A percentile compares a stretch with the other conserved stretches of the same genome.
phyloP scores from a whole-genome alignment of 2,888 invertebrate genomes.

The Osmoderma eremita region DNA sequence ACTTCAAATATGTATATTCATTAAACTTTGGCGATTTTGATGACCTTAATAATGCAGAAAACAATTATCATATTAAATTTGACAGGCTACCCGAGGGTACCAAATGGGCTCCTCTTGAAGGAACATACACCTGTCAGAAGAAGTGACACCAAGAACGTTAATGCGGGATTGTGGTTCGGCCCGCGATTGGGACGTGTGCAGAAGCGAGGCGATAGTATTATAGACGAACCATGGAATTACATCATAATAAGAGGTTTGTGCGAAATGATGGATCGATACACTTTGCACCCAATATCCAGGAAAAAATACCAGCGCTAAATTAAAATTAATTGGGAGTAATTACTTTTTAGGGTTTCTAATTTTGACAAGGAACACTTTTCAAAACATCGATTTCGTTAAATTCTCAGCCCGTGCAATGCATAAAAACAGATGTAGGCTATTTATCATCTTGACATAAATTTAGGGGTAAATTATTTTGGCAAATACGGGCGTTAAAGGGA shows the following conservation, averaged over 20 bases:
- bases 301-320: too few relatives aligned
- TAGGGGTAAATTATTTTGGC: too few relatives aligned
- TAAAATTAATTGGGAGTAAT: too few relatives aligned
- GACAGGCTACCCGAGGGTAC: slow-evolving; percentile 20
- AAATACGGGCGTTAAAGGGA: too few relatives aligned
- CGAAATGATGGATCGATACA: background rate
- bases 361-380: too few relatives aligned
- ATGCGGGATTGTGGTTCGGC: slow-evolving; percentile 74
- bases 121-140: slow-evolving; percentile 19
- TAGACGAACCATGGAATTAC: slow-evolving; percentile 50
- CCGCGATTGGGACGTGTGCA: slow-evolving; percentile 67
- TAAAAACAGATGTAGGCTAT: too few relatives aligned
- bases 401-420: too few relatives aligned
- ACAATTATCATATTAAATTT: slow-evolving; percentile 35
- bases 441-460: too few relatives aligned
- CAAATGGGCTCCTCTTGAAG: slow-evolving; percentile 3
- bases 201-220: slow-evolving; percentile 48
- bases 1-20: slow-evolving; percentile 9
- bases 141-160: slow-evolving; percentile 59
- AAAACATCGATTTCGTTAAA: too few relatives aligned
- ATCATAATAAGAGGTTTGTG: slow-evolving; percentile 53
- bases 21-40: slow-evolving; percentile 17
- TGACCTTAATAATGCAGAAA: slow-evolving; percentile 33
- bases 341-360: too few relatives aligned
- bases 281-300: too few relatives aligned